Percentiles rank a stretch among this genome's conserved stretches.
These are phyloP conservation scores for Sebastes fasciatus DNA, from an alignment of 2,113 vertebrate species.

Conservation along the genomic window DNA sequence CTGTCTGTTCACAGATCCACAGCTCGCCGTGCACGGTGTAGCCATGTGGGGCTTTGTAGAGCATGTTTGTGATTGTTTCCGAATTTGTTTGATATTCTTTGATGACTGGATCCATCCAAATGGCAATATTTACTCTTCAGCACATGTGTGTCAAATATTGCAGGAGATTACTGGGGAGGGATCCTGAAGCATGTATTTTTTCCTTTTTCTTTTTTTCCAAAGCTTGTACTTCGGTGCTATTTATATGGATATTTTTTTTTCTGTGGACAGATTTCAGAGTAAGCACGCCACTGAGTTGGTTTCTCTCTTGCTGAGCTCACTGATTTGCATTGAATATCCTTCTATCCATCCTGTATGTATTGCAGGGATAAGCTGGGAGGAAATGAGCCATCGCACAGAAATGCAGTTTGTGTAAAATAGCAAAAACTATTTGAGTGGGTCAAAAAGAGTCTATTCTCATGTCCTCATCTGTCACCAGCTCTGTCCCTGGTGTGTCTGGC, in stretches of 20 bases:
- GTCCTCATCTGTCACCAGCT: conserved; percentile 61
- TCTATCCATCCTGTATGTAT: conserved; percentile 22
- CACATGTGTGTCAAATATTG: conserved; percentile 58
- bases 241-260: conserved; percentile 14
- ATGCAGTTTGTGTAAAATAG: conserved; percentile 38
- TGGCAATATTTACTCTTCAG: conserved; percentile 55
- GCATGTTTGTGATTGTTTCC: conserved; percentile 57
- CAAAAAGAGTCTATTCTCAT: conserved; percentile 41
- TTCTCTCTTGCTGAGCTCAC: conserved; percentile 46
- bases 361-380: conserved; percentile 36
- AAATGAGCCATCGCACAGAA: conserved; percentile 38
- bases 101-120: conserved; percentile 48
- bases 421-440: conserved; percentile 36
- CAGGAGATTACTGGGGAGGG: conserved; percentile 13
- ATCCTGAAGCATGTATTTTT: neutral
- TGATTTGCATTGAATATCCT: conserved; percentile 44
- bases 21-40: neutral
- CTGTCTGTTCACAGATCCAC: conserved; percentile 43
- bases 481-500: conserved; percentile 42
- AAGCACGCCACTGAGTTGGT: conserved; percentile 26
- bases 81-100: conserved; percentile 62
- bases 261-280: conserved; percentile 38
- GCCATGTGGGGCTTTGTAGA: conserved; percentile 31
- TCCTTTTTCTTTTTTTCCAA: neutral
- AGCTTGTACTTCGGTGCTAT: conserved; percentile 21